Base-by-base conservation (phyloP, 2,797 vertebrate genomes). In the Pelochelys cantorii region DNA sequence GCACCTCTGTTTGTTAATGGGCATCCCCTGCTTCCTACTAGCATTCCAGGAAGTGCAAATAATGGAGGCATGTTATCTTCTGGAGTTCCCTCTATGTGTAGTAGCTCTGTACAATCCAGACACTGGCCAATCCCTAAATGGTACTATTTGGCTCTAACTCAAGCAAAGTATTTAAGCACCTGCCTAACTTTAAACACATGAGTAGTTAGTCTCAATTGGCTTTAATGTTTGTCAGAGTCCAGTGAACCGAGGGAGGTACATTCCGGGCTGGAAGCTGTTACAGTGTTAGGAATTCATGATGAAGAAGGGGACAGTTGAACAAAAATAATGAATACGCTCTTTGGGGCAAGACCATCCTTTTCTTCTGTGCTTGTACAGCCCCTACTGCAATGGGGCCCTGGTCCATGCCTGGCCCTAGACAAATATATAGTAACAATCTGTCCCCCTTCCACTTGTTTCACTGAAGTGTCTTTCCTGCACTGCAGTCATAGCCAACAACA, bases 401-500 rank as follows among this genome's bases (percentile, higher is more conserved):
- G n/a, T 34, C 65, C 17, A 22, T 34, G n/a, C n/a, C 17, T 34
- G 31, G n/a, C 8, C 65, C 8, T 68, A 34, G 20, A 34, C 17
- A 68, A 68, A 68, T n/a, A 65, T 34, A 34, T 34, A 68, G 65
- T 68, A 68, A 68, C n/a, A 27, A 79, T 85, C 96, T 42, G 85
- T 75, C 42, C 57, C 31, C 85, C 95, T 81, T 86, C 25, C 92
- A 92, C 94, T 84, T 86, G 90, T 92, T 93, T 87, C 85, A 94
- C 68, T 91, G 94, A 91, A 92, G 77, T 5, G 0, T 0, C 59
- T 94, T 87, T 88, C 85, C 82, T 95, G 78, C 57, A 34, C 88
- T 91, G 89, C 93, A 89, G 88, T 89, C 56, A 79, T 95, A 92
- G 95, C 94, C 95, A 96, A 88, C 80, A 96, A 95, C 93, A 92